phyloP scores from a whole-genome alignment of 2,113 vertebrate species.

The Conger conger region DNA sequence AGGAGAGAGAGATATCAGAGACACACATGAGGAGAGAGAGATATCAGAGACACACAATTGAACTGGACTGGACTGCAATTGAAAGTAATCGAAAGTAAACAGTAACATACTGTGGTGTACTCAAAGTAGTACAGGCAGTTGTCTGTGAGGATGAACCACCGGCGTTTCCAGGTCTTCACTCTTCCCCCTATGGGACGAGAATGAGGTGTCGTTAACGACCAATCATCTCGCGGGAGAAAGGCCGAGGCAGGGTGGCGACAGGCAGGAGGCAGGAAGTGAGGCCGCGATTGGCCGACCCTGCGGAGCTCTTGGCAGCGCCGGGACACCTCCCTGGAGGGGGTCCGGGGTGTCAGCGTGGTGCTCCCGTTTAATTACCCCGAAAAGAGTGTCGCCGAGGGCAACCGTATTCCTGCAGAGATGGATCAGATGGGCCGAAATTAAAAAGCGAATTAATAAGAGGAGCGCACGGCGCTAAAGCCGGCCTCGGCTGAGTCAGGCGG shows the following conservation, averaged over 20 bases:
- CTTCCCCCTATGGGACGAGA: constrained; percentile 63
- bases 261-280: not conserved
- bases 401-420: not conserved
- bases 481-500: not conserved
- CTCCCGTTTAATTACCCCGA: not conserved
- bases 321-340: not conserved
- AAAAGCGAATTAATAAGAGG: not conserved
- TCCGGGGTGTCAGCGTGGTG: not conserved
- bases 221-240: constrained; percentile 24
- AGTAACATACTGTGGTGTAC: constrained; percentile 87
- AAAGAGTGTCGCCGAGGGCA: not conserved
- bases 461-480: not conserved
- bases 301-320: no score
- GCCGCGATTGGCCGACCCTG: no score
- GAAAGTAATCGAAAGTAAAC: not conserved
- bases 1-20: not conserved
- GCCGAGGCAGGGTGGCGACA: not conserved
- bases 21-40: not conserved
- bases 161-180: constrained; percentile 92
- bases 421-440: not conserved
- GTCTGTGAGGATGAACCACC: constrained; percentile 95
- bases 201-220: constrained; percentile 45
- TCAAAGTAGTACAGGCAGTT: constrained; percentile 97
- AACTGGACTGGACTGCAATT: not conserved
- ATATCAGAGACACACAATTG: not conserved